Evolutionary conservation across 1,140 invertebrate genomes (phyloP), one percentile per base, ranked within the genome.

Genomic region (Potamilus streckersoni): DNA sequence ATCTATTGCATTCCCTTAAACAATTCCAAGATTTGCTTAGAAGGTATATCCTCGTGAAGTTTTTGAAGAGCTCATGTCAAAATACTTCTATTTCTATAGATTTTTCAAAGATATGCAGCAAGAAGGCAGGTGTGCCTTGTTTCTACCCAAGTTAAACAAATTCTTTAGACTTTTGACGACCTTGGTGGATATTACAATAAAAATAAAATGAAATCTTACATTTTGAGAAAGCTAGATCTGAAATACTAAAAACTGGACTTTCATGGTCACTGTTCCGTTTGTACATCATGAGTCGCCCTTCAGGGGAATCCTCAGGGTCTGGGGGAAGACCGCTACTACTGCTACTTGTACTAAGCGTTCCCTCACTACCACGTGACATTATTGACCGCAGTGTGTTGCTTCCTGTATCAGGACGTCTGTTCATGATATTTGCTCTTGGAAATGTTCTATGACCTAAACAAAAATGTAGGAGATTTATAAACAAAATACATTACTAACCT

Each of bases 251-350:
- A n/a, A 81, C 74, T 64, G 83, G 81, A 72, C 81, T 83, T 31
- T 82, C 82, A 27, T 81, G 63, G 68, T 82, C 80, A 72, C 81
- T 85, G 77, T 81, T 81, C 20, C 83, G 68, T 73, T 83, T 84
- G 49, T 72, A 77, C 23, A 82, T 66, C 64, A 70, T 69, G 15
- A 73, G 55, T 60, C 82, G 72, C 15, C 84, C 84, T 27, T 86
- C 86, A 1, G 87, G 87, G 0, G 86, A 87, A 71, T 88, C 87
- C 76, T 89, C 87, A 2, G 82, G 82, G 56, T 86, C 87, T 0
- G 84, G 80, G 31, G 83, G 84, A 71, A 84, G 79, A 38, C 87
- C 84, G 67, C 86, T 87, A 74, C 85, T 87, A 69, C 84, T 86
- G 27, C 82, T 87, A 73, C 84, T 85, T n/a, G 79, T 83, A 71